Percentiles rank a stretch among this genome's conserved stretches.
Evolutionary conservation across 2,113 vertebrate species (phyloP).

Genomic region (Antigone vipio): DNA sequence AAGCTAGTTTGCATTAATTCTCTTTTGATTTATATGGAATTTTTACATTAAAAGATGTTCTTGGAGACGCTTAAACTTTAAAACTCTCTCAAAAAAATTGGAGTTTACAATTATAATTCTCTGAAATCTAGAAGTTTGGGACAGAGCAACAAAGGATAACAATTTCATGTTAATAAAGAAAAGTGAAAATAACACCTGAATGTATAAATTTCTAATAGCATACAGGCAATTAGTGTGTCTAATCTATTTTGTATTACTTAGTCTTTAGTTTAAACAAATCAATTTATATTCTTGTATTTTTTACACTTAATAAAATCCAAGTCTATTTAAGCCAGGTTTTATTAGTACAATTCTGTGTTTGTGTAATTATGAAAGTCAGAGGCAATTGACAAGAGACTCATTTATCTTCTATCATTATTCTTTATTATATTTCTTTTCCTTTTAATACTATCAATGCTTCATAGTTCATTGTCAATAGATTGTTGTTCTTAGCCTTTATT

Average conservation of each 20-base stretch:
- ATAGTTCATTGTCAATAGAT: background rate
- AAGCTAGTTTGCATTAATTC: background rate
- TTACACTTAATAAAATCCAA: background rate
- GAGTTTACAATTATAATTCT: background rate
- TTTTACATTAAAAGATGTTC: background rate
- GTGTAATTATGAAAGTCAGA: background rate
- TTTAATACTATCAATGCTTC: background rate
- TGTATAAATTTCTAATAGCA: background rate
- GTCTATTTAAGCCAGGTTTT: background rate
- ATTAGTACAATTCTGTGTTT: background rate
- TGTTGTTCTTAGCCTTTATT: background rate
- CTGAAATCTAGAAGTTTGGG: background rate
- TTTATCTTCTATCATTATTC: background rate
- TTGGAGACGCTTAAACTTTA: background rate
- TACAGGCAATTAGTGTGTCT: background rate
- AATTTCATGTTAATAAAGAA: background rate
- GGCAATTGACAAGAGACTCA: background rate
- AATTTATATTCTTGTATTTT: background rate
- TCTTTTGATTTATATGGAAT: background rate
- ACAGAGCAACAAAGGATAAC: background rate
- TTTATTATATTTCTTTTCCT: background rate
- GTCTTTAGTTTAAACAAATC: background rate
- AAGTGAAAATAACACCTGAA: background rate
- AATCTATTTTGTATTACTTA: background rate
- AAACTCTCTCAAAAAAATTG: background rate